Conservation (phyloP, 2,797 vertebrate species). For the Phataginus tricuspis region DNA sequence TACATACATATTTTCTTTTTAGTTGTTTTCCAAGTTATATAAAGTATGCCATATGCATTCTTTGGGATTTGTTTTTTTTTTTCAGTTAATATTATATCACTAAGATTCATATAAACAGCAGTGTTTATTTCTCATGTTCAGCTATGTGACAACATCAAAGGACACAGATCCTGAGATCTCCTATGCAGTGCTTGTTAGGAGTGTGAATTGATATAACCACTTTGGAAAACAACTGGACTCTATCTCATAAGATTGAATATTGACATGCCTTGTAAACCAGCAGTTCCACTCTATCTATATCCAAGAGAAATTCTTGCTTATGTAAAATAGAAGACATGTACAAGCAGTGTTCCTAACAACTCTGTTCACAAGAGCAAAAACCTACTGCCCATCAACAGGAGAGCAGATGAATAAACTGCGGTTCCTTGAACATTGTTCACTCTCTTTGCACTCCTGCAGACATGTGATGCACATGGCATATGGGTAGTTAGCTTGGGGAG, state of each 20-base stretch:
- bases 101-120: background rate
- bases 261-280: background rate
- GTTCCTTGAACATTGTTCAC: background rate
- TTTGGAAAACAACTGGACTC: background rate
- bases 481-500: background rate
- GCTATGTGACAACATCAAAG: background rate
- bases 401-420: background rate
- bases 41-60: background rate
- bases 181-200: background rate
- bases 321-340: background rate
- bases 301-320: background rate
- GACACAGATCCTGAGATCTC: background rate
- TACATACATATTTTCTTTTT: background rate
- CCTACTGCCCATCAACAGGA: background rate
- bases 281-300: background rate
- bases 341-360: background rate
- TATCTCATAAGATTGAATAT: background rate
- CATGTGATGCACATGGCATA: background rate
- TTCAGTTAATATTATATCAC: background rate
- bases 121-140: background rate
- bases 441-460: background rate
- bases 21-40: background rate
- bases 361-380: background rate
- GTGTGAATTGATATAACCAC: background rate
- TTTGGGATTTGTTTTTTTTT: background rate